These are phyloP conservation scores for Falco punctatus DNA, from an alignment of 2,113 vertebrate species.

Conservation along the genomic window DNA sequence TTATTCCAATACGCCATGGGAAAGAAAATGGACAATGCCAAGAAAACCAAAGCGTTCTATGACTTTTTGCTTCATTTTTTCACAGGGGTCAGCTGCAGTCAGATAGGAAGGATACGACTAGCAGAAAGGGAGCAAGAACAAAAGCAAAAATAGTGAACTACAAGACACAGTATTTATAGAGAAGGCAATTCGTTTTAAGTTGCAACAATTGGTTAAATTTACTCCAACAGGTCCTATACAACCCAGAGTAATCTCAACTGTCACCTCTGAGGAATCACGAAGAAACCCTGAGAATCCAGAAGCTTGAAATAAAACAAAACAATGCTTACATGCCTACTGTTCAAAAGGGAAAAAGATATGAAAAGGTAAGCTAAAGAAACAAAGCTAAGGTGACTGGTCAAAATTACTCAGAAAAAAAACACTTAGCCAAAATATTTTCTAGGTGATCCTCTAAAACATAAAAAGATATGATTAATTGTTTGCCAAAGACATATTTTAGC, in stretches of 20 bases:
- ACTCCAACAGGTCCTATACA: not conserved
- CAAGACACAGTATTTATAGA: not conserved
- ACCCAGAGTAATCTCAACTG: not conserved
- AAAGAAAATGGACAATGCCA: constrained; percentile 6
- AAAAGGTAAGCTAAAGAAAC: not conserved
- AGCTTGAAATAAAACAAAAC: not conserved
- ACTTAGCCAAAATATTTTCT: not conserved
- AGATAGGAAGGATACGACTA: not conserved
- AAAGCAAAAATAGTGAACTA: not conserved
- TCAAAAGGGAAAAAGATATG: not conserved
- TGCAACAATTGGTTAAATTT: not conserved
- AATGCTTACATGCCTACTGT: not conserved
- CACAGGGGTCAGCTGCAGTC: not conserved
- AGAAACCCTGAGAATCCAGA: not conserved
- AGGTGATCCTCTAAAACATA: not conserved
- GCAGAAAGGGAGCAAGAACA: not conserved
- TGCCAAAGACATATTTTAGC: not conserved
- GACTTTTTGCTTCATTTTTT: not conserved
- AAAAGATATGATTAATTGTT: not conserved
- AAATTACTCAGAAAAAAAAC: not conserved
- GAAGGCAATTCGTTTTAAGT: not conserved
- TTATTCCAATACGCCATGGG: not conserved
- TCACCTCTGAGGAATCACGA: not conserved
- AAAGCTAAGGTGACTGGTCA: not conserved
- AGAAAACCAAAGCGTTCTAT: not conserved